These are phyloP conservation scores for Eriosoma lanigerum DNA, from an alignment of 1,140 invertebrate species.

Conservation along the genomic window DNA sequence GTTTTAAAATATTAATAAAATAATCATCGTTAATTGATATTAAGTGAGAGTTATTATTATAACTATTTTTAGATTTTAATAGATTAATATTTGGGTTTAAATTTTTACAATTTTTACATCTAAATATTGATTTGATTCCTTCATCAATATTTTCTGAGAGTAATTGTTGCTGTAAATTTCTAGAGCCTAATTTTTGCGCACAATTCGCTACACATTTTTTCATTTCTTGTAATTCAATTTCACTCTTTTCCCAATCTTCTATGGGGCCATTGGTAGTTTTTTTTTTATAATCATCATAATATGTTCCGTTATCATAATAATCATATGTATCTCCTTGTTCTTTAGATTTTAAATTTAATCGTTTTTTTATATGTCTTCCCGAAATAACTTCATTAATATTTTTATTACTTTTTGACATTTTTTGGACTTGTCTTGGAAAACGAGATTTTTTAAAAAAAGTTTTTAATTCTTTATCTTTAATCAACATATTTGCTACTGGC, in stretches of 20 bases:
- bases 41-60: not conserved
- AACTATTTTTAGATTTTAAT: not conserved
- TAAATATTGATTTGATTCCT: too few relatives aligned
- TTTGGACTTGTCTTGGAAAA: not conserved
- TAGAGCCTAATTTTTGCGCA: not conserved
- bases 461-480: not conserved
- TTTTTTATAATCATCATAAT: not conserved
- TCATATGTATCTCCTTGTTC: not conserved
- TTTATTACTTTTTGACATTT: not conserved
- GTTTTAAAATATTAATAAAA: conserved; percentile 11
- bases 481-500: not conserved
- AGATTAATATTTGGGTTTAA: not conserved
- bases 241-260: not conserved
- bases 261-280: not conserved
- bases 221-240: conserved; percentile 24
- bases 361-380: not conserved
- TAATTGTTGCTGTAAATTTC: not conserved
- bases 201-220: conserved; percentile 1
- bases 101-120: conserved; percentile 1
- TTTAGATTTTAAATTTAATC: conserved; percentile 8
- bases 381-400: not conserved
- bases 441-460: not conserved
- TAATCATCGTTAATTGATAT: not conserved
- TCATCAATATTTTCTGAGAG: not conserved
- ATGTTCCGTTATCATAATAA: not conserved